These are phyloP conservation scores for Drosophila siamana DNA, from an alignment of 2,888 invertebrate species.

Conservation along the genomic window DNA sequence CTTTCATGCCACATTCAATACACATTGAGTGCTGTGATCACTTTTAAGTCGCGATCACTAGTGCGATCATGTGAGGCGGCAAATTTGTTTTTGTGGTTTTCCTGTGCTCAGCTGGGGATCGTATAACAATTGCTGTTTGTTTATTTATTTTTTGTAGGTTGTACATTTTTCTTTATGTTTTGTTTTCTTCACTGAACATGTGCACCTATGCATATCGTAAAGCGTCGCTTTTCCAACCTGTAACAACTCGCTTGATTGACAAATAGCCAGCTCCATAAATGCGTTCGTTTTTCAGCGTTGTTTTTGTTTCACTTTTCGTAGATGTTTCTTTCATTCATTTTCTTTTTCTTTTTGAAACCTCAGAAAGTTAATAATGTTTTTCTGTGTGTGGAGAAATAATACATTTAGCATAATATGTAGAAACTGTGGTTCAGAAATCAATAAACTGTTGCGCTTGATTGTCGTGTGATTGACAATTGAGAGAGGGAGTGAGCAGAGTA, in stretches of 20 bases:
- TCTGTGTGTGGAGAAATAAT: slow-evolving; percentile 46
- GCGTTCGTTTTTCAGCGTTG: slow-evolving; percentile 38
- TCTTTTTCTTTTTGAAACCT: slow-evolving; percentile 67
- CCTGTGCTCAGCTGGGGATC: slow-evolving; percentile 74
- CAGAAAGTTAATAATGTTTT: slow-evolving; percentile 81
- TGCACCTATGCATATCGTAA: slow-evolving; percentile 85
- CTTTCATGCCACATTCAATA: no score
- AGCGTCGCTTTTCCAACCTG: slow-evolving; percentile 56
- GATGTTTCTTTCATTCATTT: no score
- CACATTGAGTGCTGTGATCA: slow-evolving; percentile 30
- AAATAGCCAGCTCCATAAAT: slow-evolving; percentile 59
- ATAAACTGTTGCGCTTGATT: slow-evolving; percentile 60
- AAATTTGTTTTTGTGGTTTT: slow-evolving; percentile 85
- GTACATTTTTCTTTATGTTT: slow-evolving; percentile 22
- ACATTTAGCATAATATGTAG: slow-evolving; percentile 29
- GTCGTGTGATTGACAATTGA: slow-evolving; percentile 75
- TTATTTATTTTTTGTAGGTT: not conserved
- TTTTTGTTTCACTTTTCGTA: slow-evolving; percentile 7
- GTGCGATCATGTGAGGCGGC: slow-evolving; percentile 84
- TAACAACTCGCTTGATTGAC: slow-evolving; percentile 68
- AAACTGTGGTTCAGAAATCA: slow-evolving; percentile 75
- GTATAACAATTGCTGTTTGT: slow-evolving; percentile 27
- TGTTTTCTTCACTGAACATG: slow-evolving; percentile 76
- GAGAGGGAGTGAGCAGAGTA: no score
- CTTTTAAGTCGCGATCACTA: slow-evolving; percentile 54